phyloP scores from a whole-genome alignment of 2,888 invertebrate genomes.

The Rhimphoctona megacephalus region DNA sequence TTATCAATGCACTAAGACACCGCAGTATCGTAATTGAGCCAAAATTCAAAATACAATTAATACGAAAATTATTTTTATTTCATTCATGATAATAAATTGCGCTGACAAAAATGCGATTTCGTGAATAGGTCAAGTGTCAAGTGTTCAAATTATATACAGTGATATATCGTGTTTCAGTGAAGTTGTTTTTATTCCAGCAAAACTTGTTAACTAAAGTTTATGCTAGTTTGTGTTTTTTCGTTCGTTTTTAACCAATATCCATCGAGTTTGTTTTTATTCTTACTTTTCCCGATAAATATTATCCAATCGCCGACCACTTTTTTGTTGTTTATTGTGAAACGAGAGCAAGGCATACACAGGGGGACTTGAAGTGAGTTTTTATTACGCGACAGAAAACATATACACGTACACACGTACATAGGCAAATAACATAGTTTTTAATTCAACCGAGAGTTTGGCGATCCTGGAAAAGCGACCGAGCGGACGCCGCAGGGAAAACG shows the following conservation, averaged over 20 bases:
- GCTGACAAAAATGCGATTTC: not conserved
- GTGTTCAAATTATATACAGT: slow-evolving; percentile 7
- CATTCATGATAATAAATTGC: not conserved
- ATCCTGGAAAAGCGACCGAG: slow-evolving; percentile 38
- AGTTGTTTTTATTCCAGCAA: slow-evolving; percentile 12
- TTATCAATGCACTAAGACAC: not conserved
- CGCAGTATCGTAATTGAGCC: not conserved
- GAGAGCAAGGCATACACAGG: not conserved
- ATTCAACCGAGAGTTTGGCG: slow-evolving; percentile 49
- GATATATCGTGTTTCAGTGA: slow-evolving; percentile 35
- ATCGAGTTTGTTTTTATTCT: not conserved
- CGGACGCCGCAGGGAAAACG: slow-evolving; percentile 5
- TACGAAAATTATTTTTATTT: not conserved
- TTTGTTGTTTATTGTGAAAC: slow-evolving; percentile 21
- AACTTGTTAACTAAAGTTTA: slow-evolving; percentile 18
- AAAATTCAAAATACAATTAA: slow-evolving; percentile 12
- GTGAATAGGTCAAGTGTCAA: slow-evolving; percentile 42
- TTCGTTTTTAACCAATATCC: not conserved
- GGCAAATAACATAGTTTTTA: slow-evolving; percentile 45
- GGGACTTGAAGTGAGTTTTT: slow-evolving; percentile 46
- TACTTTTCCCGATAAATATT: not conserved
- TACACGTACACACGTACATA: not conserved
- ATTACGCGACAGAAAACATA: slow-evolving; percentile 20
- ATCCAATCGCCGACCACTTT: not conserved
- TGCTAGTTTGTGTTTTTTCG: slow-evolving; percentile 8